A percentile compares a stretch with the other conserved stretches of the same genome.
These are phyloP conservation scores for Sanderia malayensis DNA, from an alignment of 30 jellyfish, hydroid and myxozoan species.

Conservation along the genomic window DNA sequence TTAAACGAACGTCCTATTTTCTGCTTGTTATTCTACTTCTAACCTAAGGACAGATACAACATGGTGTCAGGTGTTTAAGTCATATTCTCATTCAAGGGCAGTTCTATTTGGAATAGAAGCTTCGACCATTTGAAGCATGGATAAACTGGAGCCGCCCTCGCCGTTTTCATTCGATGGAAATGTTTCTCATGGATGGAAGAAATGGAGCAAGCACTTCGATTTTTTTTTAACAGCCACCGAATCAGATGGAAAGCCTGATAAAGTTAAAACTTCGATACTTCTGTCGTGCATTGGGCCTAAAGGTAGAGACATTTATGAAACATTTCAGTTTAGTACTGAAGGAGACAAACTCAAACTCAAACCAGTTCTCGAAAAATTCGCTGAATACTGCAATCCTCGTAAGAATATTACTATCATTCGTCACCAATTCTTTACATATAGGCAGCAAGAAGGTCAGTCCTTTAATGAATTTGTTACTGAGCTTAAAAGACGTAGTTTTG, in stretches of 20 bases:
- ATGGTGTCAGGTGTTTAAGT: conserved; percentile 37
- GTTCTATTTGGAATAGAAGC: conserved; percentile 33
- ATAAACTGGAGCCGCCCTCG: conserved; percentile 43
- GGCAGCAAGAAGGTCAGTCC: conserved; percentile 23
- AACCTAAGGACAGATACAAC: conserved; percentile 13
- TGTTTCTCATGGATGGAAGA: conserved; percentile 41
- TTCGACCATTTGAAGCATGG: conserved; percentile 35
- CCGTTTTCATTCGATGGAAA: conserved; percentile 41
- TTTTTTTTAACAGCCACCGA: conserved; percentile 43
- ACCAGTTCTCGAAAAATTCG: conserved; percentile 9
- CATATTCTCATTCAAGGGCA: conserved; percentile 20
- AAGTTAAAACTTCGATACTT: neutral
- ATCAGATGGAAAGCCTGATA: conserved; percentile 60
- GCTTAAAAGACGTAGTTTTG: conserved; percentile 14
- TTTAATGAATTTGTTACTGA: conserved; percentile 38
- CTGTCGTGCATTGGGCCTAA: conserved; percentile 17
- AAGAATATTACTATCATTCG: conserved; percentile 35
- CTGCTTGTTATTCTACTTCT: no score
- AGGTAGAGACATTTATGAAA: conserved; percentile 27
- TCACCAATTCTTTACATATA: conserved; percentile 8
- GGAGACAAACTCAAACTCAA: conserved; percentile 10
- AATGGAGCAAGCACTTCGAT: conserved; percentile 31
- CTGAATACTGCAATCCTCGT: conserved; percentile 28
- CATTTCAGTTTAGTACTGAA: conserved; percentile 7
- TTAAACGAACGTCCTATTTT: no score